A percentile compares a stretch with the other conserved stretches of the same genome.
These are phyloP conservation scores for Pelecanus crispus DNA, from an alignment of 2,113 vertebrate genomes.

Conservation along the genomic window DNA sequence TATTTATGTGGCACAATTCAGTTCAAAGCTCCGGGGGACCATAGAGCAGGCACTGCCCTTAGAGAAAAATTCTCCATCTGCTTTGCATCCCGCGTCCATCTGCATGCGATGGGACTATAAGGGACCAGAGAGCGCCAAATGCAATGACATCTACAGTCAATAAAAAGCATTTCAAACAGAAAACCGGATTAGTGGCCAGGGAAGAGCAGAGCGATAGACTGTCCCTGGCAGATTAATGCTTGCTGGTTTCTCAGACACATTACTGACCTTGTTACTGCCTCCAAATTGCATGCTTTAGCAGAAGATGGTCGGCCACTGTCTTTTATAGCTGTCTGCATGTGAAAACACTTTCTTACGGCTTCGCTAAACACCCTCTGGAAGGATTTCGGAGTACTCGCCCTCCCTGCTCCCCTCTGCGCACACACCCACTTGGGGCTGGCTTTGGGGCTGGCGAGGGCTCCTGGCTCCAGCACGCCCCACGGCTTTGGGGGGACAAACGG, in stretches of 20 bases:
- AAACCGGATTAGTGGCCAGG: conserved; percentile 17
- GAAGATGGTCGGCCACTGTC: neutral
- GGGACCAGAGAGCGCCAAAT: neutral
- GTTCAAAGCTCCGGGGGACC: neutral
- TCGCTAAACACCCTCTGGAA: fast-evolving
- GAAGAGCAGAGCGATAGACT: neutral
- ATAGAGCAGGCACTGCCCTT: neutral
- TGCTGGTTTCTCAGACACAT: neutral
- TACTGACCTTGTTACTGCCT: neutral
- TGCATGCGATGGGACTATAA: neutral
- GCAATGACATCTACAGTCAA: neutral
- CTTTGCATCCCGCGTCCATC: neutral
- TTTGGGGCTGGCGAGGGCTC: neutral
- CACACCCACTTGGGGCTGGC: fast-evolving
- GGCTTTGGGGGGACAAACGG: neutral
- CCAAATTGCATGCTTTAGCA: neutral
- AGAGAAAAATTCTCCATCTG: neutral
- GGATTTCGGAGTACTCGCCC: fast-evolving
- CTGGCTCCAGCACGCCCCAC: neutral
- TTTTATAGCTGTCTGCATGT: neutral
- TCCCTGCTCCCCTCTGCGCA: fast-evolving
- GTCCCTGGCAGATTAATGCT: neutral
- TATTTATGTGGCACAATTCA: neutral
- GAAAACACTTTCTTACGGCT: fast-evolving
- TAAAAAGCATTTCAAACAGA: conserved; percentile 4